These are phyloP conservation scores for Anas georgica DNA, from an alignment of 2,797 vertebrate species.

Conservation along the genomic window DNA sequence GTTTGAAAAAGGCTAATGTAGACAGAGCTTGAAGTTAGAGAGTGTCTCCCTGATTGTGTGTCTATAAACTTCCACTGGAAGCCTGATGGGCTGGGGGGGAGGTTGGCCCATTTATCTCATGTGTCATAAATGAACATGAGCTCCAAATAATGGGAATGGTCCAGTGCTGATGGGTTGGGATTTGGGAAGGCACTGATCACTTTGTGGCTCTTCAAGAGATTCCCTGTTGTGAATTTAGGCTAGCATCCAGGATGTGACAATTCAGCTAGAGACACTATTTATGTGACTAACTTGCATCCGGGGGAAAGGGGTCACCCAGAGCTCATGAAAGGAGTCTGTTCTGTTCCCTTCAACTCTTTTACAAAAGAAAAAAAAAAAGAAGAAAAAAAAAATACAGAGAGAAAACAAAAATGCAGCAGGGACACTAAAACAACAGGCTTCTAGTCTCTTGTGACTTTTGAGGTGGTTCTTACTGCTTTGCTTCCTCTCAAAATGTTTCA, in stretches of 20 bases:
- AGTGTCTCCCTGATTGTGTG: no score
- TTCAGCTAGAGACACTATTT: neutral
- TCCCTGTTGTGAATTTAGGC: neutral
- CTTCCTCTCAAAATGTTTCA: neutral
- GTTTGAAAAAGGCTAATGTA: neutral
- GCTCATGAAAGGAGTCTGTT: neutral
- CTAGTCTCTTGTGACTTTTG: neutral
- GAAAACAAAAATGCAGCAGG: neutral
- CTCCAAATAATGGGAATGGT: neutral
- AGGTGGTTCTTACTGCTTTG: neutral
- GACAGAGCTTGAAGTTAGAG: neutral
- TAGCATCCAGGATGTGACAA: neutral
- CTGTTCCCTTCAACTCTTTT: neutral
- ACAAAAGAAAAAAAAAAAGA: neutral
- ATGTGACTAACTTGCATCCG: fast-evolving
- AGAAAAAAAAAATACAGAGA: neutral
- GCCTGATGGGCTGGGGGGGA: neutral
- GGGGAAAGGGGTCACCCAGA: neutral
- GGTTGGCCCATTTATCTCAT: neutral
- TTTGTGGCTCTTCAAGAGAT: neutral
- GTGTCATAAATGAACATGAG: neutral
- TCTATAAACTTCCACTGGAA: neutral
- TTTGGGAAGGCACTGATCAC: neutral
- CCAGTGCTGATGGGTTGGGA: neutral
- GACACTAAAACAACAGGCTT: neutral